Evolutionary conservation across 1,140 invertebrate species (phyloP), one percentile per base, ranked within the genome.

Genomic region (Psilanteris sp.): DNA sequence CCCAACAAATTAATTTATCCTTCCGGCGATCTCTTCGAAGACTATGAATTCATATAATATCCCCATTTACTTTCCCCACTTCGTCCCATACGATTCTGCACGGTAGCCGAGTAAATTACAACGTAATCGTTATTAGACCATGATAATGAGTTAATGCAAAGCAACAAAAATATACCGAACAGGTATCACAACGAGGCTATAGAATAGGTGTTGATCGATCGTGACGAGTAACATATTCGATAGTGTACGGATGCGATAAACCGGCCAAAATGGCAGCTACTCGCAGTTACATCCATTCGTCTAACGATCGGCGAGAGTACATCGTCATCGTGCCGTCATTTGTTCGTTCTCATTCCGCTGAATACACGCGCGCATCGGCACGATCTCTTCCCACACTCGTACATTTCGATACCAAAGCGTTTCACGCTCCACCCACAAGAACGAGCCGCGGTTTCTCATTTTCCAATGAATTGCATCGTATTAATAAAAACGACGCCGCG

Each of bases 271-370:
- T 75, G 48, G 55, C 64, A 66, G 66, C 54, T 71, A 43, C 61
- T 67, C 27, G 59, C 57, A 27, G 39, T 39, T 37, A 34, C 26
- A 70, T 62, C 39, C 61, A 57, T 68, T 67, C 37, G 31, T 75
- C 66, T 78, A 71, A 71, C 39, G 61, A 37, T 46, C 61, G 48
- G 48, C 59, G 55, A 70, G 57, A 68, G 44, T 59, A 72, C 71
- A 74, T 24, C 64, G 71, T 78, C 71, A 78, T 75, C 61, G 59
- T 50, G 31, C 43, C 64, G 39, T 71, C 76, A 78, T 78, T 74
- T 78, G 44, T 61, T 68, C 43, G 32, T 55, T 62, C 48, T 67
- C 64, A 34, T 44, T 71, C 57, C 27, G 20, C 27, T 32, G 20
- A 29, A 50, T 68, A 61, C 32, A 29, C 16, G 14, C 18, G 32